Conservation (phyloP, 2,888 invertebrate species). For the Cheilosia variabilis region DNA sequence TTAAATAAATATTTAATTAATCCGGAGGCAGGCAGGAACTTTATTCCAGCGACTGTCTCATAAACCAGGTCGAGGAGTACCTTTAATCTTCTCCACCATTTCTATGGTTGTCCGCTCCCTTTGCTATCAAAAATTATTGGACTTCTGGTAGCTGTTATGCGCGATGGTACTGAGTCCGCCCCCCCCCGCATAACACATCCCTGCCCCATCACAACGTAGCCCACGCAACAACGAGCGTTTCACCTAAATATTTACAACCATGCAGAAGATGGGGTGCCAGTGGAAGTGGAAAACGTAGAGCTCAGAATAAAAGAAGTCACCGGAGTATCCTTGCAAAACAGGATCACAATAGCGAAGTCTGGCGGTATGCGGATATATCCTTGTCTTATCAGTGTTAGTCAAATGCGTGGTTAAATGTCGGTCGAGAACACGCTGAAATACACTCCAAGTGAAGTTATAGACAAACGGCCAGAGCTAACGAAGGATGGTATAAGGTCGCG, state of each 20-base stretch:
- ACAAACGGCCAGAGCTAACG: constrained; percentile 41
- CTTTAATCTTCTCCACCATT: constrained; percentile 58
- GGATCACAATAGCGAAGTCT: constrained; percentile 19
- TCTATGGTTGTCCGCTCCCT: constrained; percentile 34
- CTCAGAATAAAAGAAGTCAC: constrained; percentile 61
- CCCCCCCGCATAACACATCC: too few species aligned
- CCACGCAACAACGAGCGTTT: constrained; percentile 71
- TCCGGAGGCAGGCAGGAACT: constrained; percentile 55
- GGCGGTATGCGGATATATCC: constrained; percentile 20
- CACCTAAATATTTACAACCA: constrained; percentile 72
- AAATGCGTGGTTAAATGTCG: constrained; percentile 73
- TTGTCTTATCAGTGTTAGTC: constrained; percentile 72
- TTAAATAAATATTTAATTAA: constrained; percentile 76
- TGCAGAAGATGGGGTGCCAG: background rate
- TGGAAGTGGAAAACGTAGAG: constrained; percentile 15
- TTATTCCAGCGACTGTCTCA: constrained; percentile 51
- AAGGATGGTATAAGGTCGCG: constrained; percentile 73
- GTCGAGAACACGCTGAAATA: constrained; percentile 53
- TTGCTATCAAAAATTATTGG: constrained; percentile 75
- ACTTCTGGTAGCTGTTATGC: constrained; percentile 69
- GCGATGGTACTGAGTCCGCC: background rate
- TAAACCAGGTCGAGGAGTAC: constrained; percentile 66
- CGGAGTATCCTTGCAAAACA: constrained; percentile 47
- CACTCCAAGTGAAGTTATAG: constrained; percentile 25
- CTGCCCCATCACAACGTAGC: background rate